A percentile compares a stretch with the other conserved stretches of the same genome.
Evolutionary conservation across 1,140 invertebrate species (phyloP).

Genomic region (Drosophila arizonae): DNA sequence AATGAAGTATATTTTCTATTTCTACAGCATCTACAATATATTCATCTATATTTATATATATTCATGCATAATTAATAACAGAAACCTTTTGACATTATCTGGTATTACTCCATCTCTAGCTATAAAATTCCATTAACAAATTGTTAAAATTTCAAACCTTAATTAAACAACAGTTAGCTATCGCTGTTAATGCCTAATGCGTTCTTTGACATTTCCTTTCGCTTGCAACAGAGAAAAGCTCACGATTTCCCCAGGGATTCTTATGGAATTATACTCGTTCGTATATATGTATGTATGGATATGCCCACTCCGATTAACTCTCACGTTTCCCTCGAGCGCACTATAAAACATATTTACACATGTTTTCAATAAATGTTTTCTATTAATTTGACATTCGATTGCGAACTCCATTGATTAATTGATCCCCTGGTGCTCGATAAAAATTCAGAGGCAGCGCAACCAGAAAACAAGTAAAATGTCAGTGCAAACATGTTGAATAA

Average conservation of each 20-base stretch:
- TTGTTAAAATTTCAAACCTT: too few species aligned
- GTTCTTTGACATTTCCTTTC: neutral
- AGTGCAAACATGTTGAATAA: neutral
- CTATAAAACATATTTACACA: neutral
- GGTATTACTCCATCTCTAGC: too few species aligned
- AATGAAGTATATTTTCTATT: too few species aligned
- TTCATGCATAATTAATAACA: too few species aligned
- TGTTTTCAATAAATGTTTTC: neutral
- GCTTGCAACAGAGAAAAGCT: neutral
- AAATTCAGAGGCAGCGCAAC: slow-evolving; percentile 18
- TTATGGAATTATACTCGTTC: too few species aligned
- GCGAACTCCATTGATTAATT: slow-evolving; percentile 36
- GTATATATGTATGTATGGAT: too few species aligned
- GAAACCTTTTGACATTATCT: too few species aligned
- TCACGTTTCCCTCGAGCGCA: neutral
- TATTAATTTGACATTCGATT: slow-evolving; percentile 36
- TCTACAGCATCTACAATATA: too few species aligned
- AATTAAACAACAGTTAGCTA: neutral
- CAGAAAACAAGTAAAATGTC: slow-evolving; percentile 16
- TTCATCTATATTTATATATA: too few species aligned
- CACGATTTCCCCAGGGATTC: neutral
- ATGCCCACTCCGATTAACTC: neutral
- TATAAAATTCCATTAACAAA: neutral
- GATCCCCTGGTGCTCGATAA: slow-evolving; percentile 38
- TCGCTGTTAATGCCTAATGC: neutral